Conservation (phyloP, 2,888 invertebrate species). For the Pasiphila rectangulata region DNA sequence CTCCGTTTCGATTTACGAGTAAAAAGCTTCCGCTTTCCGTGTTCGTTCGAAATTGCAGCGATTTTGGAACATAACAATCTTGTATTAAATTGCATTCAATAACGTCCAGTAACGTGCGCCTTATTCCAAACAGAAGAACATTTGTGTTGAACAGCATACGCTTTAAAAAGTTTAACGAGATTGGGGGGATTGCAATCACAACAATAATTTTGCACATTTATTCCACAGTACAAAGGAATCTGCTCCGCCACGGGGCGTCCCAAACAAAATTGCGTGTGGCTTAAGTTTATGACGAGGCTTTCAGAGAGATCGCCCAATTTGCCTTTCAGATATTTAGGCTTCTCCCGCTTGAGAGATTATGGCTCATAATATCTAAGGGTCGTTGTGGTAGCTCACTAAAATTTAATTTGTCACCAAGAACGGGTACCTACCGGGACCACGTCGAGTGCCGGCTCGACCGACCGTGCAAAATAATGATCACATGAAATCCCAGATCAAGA, state of each 20-base stretch:
- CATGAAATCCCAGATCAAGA: constrained; percentile 71
- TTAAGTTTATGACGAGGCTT: constrained; percentile 48
- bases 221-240: constrained; percentile 30
- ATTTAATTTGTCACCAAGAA: constrained; percentile 60
- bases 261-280: constrained; percentile 37
- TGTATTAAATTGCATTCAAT: constrained; percentile 34
- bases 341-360: constrained; percentile 49
- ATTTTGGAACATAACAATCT: constrained; percentile 45
- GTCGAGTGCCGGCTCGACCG: constrained; percentile 52
- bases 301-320: constrained; percentile 50
- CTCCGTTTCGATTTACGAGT: constrained; percentile 53
- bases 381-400: constrained; percentile 57
- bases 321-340: constrained; percentile 48
- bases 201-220: constrained; percentile 17
- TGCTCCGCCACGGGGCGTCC: constrained; percentile 24
- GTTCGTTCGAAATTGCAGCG: constrained; percentile 38
- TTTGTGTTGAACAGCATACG: background rate
- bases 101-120: background rate
- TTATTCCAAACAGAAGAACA: constrained; percentile 1
- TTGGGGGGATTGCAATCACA: constrained; percentile 17
- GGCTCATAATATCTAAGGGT: constrained; percentile 47
- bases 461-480: constrained; percentile 65
- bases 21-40: constrained; percentile 58
- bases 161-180: constrained; percentile 5
- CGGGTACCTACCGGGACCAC: constrained; percentile 39